A percentile compares a stretch with the other conserved stretches of the same genome.
These are phyloP conservation scores for Hyperoplus immaculatus DNA, from an alignment of 2,797 vertebrate genomes.

Conservation along the genomic window DNA sequence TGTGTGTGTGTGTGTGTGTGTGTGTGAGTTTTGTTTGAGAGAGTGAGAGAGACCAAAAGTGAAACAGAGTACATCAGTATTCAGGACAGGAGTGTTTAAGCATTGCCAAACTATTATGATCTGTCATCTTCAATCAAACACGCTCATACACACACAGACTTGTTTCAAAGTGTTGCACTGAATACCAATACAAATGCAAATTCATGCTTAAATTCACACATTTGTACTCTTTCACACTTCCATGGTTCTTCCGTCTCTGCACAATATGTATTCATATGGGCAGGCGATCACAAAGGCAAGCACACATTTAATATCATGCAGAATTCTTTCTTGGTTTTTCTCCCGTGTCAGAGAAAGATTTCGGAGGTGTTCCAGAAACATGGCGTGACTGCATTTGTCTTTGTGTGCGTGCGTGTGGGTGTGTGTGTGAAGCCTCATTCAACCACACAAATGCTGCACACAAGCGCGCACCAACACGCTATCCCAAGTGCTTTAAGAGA, in stretches of 20 bases:
- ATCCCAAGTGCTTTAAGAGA: slow-evolving; percentile 66
- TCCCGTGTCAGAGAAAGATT: slow-evolving; percentile 9
- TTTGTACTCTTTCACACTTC: background rate
- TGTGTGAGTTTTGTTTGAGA: background rate
- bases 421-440: slow-evolving; percentile 27
- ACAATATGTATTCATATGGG: background rate
- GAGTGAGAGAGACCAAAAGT: background rate
- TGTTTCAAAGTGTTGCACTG: slow-evolving; percentile 15
- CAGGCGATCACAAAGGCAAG: background rate
- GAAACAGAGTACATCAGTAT: slow-evolving; percentile 13
- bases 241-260: background rate
- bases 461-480: slow-evolving; percentile 8
- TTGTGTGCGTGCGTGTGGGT: background rate
- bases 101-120: slow-evolving; percentile 36
- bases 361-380: background rate
- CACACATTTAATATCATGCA: slow-evolving; percentile 2
- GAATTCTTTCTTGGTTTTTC: slow-evolving; percentile 9
- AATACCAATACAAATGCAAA: slow-evolving; percentile 38
- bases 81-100: slow-evolving; percentile 17
- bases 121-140: slow-evolving; percentile 36
- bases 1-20: slow-evolving; percentile 15
- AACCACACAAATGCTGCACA: slow-evolving; percentile 31
- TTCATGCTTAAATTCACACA: slow-evolving; percentile 1
- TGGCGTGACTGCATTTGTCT: background rate
- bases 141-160: slow-evolving; percentile 6